Conservation (phyloP, 1,140 invertebrate genomes). For the Triops longicaudatus region DNA sequence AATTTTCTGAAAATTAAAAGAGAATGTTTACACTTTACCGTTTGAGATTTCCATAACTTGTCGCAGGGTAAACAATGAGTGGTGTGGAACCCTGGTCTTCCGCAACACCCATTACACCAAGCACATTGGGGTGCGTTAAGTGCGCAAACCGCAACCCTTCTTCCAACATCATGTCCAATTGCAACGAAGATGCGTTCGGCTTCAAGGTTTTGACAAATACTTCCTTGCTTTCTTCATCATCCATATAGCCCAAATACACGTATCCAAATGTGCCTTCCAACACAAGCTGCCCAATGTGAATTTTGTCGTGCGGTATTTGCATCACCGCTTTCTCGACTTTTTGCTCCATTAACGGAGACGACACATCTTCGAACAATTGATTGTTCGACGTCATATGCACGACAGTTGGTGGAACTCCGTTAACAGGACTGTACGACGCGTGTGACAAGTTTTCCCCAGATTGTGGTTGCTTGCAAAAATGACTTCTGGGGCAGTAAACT, state of each 20-base stretch:
- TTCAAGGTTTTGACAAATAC: conserved; percentile 79
- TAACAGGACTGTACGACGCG: neutral
- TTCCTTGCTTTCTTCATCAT: conserved; percentile 61
- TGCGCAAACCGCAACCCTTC: conserved; percentile 83
- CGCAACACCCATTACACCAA: conserved; percentile 77
- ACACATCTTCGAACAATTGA: neutral
- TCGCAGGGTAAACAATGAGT: conserved; percentile 78
- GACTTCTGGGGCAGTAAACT: neutral
- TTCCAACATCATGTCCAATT: conserved; percentile 73
- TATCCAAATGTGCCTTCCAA: conserved; percentile 83
- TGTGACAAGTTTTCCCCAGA: neutral
- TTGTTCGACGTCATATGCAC: neutral
- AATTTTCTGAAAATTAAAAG: neutral
- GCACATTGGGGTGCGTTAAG: conserved; percentile 70
- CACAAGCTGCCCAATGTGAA: conserved; percentile 49
- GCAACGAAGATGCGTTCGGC: conserved; percentile 47
- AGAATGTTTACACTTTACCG: conserved; percentile 44
- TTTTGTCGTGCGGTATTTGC: neutral
- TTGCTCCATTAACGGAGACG: neutral
- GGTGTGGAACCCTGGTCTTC: conserved; percentile 76
- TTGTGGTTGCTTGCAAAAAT: neutral
- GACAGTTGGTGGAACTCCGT: neutral
- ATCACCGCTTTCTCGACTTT: conserved; percentile 16
- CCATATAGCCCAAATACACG: conserved; percentile 72
- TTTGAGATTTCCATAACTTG: conserved; percentile 79